A percentile compares a stretch with the other conserved stretches of the same genome.
Evolutionary conservation across 2,888 invertebrate species (phyloP).

Genomic region (Notodonta dromedarius): DNA sequence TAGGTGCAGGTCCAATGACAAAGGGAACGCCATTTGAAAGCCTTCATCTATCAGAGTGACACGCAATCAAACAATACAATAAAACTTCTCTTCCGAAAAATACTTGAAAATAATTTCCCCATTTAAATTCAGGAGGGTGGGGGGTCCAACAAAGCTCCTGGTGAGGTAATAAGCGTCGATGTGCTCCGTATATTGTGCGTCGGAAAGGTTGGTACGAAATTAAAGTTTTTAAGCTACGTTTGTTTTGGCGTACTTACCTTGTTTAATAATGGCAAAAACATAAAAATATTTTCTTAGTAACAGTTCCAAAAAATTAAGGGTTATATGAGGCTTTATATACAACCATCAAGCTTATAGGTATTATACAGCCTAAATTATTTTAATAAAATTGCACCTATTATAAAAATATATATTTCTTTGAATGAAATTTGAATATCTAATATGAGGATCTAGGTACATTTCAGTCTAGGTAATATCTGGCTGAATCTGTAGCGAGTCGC

Average conservation of each 20-base stretch:
- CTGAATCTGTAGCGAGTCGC: slow-evolving; percentile 45
- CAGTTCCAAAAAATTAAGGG: no score
- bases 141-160: slow-evolving; percentile 73
- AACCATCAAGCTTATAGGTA: no score
- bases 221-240: slow-evolving; percentile 35
- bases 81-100: slow-evolving; percentile 82
- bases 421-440: slow-evolving; percentile 27
- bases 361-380: no score
- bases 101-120: slow-evolving; percentile 83
- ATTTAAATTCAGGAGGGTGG: slow-evolving; percentile 81
- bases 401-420: background rate
- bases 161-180: slow-evolving; percentile 68
- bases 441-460: slow-evolving; percentile 19
- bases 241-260: background rate
- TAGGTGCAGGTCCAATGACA: slow-evolving; percentile 66
- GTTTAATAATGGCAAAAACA: background rate
- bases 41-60: slow-evolving; percentile 81
- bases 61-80: slow-evolving; percentile 84
- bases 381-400: no score
- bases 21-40: slow-evolving; percentile 72
- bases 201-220: slow-evolving; percentile 63
- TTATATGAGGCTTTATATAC: no score
- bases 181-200: slow-evolving; percentile 67
- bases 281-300: no score
- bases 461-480: slow-evolving; percentile 30